These are phyloP conservation scores for Potamarius usumacintae DNA, from an alignment of 2,113 vertebrate genomes.

Conservation along the genomic window DNA sequence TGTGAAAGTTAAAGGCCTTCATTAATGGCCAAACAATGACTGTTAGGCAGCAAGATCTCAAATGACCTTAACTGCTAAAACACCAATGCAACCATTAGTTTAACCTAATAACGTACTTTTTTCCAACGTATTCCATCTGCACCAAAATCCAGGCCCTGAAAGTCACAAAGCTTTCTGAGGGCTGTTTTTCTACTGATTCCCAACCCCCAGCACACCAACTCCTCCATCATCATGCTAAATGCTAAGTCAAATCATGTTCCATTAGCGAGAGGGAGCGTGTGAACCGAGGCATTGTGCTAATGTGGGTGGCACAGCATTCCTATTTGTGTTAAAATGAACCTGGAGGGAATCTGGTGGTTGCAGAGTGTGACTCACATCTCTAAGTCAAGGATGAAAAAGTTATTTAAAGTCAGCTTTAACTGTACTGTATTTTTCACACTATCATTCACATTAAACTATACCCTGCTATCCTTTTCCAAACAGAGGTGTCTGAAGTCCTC, in stretches of 20 bases:
- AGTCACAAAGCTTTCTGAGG: neutral
- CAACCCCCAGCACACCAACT: neutral
- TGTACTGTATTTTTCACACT: neutral
- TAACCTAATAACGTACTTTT: neutral
- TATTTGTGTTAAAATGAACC: neutral
- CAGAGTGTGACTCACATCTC: neutral
- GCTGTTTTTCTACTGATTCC: neutral
- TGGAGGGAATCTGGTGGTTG: neutral
- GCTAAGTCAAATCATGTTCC: neutral
- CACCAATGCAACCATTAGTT: neutral
- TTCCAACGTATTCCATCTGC: neutral
- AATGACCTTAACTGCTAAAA: neutral
- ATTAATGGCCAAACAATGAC: too few relatives aligned
- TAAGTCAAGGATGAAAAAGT: neutral
- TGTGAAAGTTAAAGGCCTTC: neutral
- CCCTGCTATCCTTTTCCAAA: neutral
- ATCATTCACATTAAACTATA: too few relatives aligned
- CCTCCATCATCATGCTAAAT: neutral
- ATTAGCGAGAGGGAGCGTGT: neutral
- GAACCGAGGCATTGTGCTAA: neutral
- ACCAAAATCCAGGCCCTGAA: neutral
- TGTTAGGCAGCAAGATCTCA: neutral
- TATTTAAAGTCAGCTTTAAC: neutral
- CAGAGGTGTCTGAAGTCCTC: too few relatives aligned
- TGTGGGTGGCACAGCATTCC: neutral